Percentiles rank a stretch among this genome's conserved stretches.
These are phyloP conservation scores for Zaprionus lachaisei DNA, from an alignment of 1,140 invertebrate species.

Conservation along the genomic window DNA sequence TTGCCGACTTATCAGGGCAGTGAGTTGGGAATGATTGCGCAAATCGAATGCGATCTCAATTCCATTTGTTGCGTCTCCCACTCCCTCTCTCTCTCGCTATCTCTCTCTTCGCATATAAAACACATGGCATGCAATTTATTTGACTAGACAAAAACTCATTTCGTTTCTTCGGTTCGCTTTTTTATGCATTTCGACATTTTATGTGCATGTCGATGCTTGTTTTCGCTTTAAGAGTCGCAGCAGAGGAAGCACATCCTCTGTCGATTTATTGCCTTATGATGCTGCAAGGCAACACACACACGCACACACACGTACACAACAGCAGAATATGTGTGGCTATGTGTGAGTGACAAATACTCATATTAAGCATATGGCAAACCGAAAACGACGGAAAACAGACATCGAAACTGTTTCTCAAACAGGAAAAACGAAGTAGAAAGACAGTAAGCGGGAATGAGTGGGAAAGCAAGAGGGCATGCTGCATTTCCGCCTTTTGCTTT, in stretches of 20 bases:
- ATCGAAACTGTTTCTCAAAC: slow-evolving; percentile 64
- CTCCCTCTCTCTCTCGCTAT: not conserved
- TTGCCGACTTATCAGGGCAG: slow-evolving; percentile 35
- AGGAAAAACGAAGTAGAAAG: slow-evolving; percentile 49
- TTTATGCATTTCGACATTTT: slow-evolving; percentile 53
- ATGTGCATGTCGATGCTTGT: not conserved
- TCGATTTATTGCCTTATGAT: slow-evolving; percentile 73
- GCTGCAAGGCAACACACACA: slow-evolving; percentile 37
- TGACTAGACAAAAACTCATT: slow-evolving; percentile 55
- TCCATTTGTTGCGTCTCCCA: slow-evolving; percentile 20
- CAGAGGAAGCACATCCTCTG: slow-evolving; percentile 27
- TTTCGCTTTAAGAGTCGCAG: slow-evolving; percentile 21
- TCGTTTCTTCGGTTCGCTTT: slow-evolving; percentile 40
- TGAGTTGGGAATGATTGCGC: slow-evolving; percentile 17
- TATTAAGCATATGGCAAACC: slow-evolving; percentile 46
- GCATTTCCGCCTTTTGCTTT: slow-evolving; percentile 69
- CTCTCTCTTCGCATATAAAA: slow-evolving; percentile 5
- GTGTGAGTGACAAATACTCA: slow-evolving; percentile 1
- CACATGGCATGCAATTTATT: slow-evolving; percentile 57
- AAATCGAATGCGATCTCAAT: slow-evolving; percentile 25
- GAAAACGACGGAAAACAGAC: slow-evolving; percentile 48
- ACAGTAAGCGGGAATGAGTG: slow-evolving; percentile 7
- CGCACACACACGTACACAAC: not conserved
- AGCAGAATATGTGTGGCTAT: not conserved
- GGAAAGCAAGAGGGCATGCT: slow-evolving; percentile 36